Evolutionary conservation across 2,113 vertebrate genomes (phyloP).

Genomic region (Apeltes quadracus): DNA sequence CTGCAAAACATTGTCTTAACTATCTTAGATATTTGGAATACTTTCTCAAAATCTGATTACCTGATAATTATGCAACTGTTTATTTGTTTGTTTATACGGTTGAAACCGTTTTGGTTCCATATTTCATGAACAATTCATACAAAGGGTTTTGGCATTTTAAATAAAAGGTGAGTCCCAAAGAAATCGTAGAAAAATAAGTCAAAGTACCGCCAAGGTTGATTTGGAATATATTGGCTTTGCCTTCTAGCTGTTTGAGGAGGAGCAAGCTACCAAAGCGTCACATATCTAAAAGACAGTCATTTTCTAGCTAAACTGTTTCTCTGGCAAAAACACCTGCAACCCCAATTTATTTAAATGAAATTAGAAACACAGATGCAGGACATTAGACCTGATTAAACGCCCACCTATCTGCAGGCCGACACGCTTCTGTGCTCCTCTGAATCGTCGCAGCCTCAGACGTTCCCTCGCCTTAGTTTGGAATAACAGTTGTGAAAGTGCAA

Average conservation of each 20-base stretch:
- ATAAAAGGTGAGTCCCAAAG: too few relatives aligned
- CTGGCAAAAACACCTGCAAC: conserved; percentile 7
- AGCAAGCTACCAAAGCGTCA: not conserved
- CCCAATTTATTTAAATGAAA: not conserved
- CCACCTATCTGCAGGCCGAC: not conserved
- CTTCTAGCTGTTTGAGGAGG: not conserved
- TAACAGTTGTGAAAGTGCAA: conserved; percentile 1
- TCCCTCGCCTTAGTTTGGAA: conserved; percentile 6
- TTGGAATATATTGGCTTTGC: not conserved
- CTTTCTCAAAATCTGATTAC: conserved; percentile 45
- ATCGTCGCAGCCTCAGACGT: conserved; percentile 10
- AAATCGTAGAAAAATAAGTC: too few relatives aligned
- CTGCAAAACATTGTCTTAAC: conserved; percentile 28
- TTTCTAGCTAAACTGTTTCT: conserved; percentile 2
- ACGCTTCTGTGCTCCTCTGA: conserved; percentile 14
- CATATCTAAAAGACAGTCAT: not conserved
- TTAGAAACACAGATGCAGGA: not conserved
- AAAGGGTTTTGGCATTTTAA: too few relatives aligned
- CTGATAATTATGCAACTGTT: conserved; percentile 15
- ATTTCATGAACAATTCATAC: too few relatives aligned
- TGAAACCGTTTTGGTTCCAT: too few relatives aligned
- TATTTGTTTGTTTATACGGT: too few relatives aligned
- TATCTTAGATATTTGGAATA: conserved; percentile 37
- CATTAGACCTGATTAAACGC: conserved; percentile 2
- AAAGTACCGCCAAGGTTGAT: too few relatives aligned